These are phyloP conservation scores for Agapornis roseicollis DNA, from an alignment of 2,113 vertebrate species.

Conservation along the genomic window DNA sequence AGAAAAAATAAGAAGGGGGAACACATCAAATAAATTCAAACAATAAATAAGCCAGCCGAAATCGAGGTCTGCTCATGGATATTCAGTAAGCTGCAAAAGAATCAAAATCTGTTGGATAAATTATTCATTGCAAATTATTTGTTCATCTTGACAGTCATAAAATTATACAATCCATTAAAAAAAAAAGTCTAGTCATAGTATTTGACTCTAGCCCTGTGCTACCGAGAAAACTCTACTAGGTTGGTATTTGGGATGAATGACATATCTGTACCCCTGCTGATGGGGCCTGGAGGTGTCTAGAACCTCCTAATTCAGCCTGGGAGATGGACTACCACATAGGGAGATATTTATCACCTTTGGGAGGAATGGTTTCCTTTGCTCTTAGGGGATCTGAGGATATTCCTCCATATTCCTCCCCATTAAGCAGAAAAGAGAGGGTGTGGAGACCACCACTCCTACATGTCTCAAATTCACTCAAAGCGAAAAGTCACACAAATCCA, in stretches of 20 bases:
- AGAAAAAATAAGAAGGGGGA: background rate
- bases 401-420: background rate
- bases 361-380: rapidly evolving
- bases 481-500: background rate
- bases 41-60: slow-evolving; percentile 62
- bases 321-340: background rate
- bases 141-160: slow-evolving; percentile 63
- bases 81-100: slow-evolving; percentile 61
- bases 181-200: background rate
- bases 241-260: background rate
- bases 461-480: background rate
- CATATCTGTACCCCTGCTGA: background rate
- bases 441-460: background rate
- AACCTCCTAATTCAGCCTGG: background rate
- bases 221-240: background rate
- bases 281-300: background rate
- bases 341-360: background rate
- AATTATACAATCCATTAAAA: slow-evolving; percentile 62
- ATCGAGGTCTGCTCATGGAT: slow-evolving; percentile 64
- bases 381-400: background rate
- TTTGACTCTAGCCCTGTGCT: background rate
- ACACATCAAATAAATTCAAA: slow-evolving; percentile 54
- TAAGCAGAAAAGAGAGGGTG: background rate
- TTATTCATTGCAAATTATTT: slow-evolving; percentile 69
- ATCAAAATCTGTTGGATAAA: slow-evolving; percentile 63